A percentile compares a stretch with the other conserved stretches of the same genome.
phyloP scores from a whole-genome alignment of 2,888 invertebrate genomes.

The Megamerina dolium region DNA sequence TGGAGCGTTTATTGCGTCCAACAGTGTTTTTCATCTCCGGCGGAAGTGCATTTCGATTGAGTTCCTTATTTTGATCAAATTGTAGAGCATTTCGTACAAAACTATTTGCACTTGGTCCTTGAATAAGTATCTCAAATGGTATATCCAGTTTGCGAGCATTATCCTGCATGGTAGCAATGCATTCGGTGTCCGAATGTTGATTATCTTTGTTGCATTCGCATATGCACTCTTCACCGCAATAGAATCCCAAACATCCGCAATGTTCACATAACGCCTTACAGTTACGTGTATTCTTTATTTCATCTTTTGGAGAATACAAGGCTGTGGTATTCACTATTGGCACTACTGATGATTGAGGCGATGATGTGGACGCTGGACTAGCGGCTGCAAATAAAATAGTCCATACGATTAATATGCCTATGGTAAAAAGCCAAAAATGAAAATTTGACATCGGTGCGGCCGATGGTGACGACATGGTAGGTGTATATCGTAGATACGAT shows the following conservation, averaged over 20 bases:
- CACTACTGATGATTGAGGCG: slow-evolving; percentile 2
- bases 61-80: slow-evolving; percentile 35
- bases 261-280: slow-evolving; percentile 44
- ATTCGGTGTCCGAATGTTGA: slow-evolving; percentile 34
- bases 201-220: slow-evolving; percentile 47
- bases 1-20: slow-evolving; percentile 36
- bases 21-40: slow-evolving; percentile 11
- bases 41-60: not conserved
- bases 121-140: slow-evolving; percentile 46
- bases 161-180: slow-evolving; percentile 39
- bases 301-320: too few species aligned
- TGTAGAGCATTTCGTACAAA: slow-evolving; percentile 43
- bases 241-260: slow-evolving; percentile 47
- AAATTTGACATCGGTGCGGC: slow-evolving; percentile 11
- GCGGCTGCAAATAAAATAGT: slow-evolving; percentile 15
- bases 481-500: not conserved
- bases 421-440: slow-evolving; percentile 18
- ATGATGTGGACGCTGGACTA: not conserved
- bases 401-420: slow-evolving; percentile 20
- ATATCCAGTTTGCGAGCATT: slow-evolving; percentile 34
- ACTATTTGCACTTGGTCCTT: slow-evolving; percentile 42
- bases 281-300: slow-evolving; percentile 33
- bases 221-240: slow-evolving; percentile 49
- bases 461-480: not conserved
- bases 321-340: not conserved